Percentiles rank a stretch among this genome's conserved stretches.
Conservation (phyloP, 2,113 vertebrate genomes). For the Panthera uncia region DNA sequence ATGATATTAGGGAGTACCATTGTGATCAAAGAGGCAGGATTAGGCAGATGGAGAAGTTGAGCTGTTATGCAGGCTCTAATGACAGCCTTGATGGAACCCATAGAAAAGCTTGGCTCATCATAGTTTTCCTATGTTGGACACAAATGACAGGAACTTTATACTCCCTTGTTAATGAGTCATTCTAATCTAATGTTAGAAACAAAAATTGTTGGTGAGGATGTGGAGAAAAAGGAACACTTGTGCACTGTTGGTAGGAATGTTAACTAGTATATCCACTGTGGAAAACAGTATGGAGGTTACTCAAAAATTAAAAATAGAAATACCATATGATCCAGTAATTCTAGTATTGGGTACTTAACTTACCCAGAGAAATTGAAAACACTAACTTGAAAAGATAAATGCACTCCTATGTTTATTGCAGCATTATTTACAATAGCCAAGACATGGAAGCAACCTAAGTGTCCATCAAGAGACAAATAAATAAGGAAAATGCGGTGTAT, state of each 20-base stretch:
- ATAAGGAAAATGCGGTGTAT: background rate
- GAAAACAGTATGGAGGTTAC: background rate
- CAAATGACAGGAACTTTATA: background rate
- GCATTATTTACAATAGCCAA: background rate
- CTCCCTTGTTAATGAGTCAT: background rate
- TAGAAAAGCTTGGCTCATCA: background rate
- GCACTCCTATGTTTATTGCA: background rate
- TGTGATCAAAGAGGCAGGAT: background rate
- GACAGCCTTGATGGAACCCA: background rate
- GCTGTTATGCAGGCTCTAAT: background rate
- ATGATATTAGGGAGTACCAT: background rate
- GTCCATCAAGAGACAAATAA: background rate
- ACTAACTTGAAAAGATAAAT: background rate
- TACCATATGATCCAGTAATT: background rate
- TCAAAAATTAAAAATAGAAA: background rate
- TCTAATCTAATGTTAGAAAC: background rate
- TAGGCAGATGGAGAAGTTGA: background rate
- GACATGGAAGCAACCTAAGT: background rate
- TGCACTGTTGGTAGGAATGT: background rate
- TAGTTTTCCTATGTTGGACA: background rate
- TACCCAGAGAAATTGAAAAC: background rate
- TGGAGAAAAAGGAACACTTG: background rate
- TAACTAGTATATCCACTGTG: background rate
- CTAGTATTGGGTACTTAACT: background rate
- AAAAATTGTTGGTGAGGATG: background rate